phyloP scores from a whole-genome alignment of 2,113 vertebrate genomes.

The Tapirus terrestris region DNA sequence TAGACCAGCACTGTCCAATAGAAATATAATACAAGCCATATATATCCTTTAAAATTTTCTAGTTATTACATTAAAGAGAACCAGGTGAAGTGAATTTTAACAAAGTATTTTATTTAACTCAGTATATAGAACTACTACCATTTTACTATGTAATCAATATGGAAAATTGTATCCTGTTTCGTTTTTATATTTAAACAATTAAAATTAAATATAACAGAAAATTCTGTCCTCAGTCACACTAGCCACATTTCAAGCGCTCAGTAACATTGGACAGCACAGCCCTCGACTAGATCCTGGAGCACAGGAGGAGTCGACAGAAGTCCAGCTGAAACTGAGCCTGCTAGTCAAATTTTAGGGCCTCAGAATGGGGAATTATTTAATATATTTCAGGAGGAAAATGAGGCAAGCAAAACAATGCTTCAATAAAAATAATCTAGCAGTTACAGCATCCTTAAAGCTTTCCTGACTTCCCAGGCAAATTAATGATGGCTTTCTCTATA shows the following conservation, averaged over 20 bases:
- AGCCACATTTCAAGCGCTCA: neutral
- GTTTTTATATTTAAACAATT: neutral
- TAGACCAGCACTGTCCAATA: neutral
- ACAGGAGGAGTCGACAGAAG: neutral
- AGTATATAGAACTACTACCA: neutral
- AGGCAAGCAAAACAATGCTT: neutral
- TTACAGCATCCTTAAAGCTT: neutral
- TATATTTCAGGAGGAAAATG: neutral
- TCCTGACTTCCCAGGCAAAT: neutral
- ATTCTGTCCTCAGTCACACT: neutral
- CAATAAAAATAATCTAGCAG: neutral
- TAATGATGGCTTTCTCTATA: neutral
- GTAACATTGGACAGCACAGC: neutral
- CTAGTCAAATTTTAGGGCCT: neutral
- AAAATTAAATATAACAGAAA: neutral
- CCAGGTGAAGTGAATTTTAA: neutral
- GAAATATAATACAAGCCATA: neutral
- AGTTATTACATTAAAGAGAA: slow-evolving; percentile 26
- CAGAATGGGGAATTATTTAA: neutral
- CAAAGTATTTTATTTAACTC: slow-evolving; percentile 10
- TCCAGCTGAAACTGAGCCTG: neutral
- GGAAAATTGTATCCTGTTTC: neutral
- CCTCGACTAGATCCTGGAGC: neutral
- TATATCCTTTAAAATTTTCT: neutral
- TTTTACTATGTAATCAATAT: neutral